Evolutionary conservation across 2,797 vertebrate species (phyloP), one percentile per base, ranked within the genome.

Genomic region (Aldrovandia affinis): DNA sequence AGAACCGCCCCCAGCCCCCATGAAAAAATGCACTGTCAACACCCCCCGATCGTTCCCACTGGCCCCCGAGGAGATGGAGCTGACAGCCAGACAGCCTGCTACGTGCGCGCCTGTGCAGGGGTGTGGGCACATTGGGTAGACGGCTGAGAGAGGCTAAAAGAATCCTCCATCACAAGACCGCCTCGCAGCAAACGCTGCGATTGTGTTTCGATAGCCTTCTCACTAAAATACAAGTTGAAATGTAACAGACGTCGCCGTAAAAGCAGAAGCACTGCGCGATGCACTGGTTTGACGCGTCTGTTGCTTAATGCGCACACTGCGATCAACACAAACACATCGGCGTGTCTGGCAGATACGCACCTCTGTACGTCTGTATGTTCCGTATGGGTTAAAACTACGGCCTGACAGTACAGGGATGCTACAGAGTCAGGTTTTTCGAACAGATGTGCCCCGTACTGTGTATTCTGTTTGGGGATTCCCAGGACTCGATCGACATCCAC

Each of bases 21-120:
- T 78, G 78, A 81, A 55, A 84, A 86, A 86, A 65, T 81, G 82
- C 78, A n/a, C 39, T 54, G 79, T 87, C 84, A 88, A 84, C 82
- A 88, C 65, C n/a, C n/a, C 42, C 42, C 18, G 3, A 25, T 61
- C 50, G 39, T 14, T 44, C 25, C 44, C 81, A 25, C 59, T 44
- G n/a, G 59, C 25, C 36, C 50, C 33, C 44, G 3, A 22, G 55
- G 30, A 84, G 70, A 78, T 81, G 57, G 84, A 73, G 50, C 15
- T 79, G 81, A 86, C 84, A 87, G 84, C 80, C 82, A 83, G 86
- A 84, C 83, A 33, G 50, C 57, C 47, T 50, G 80, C 83, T 81
- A 54, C 30, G 68, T 78, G 80, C 50, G 70, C 42, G 79, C 57
- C 61, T 73, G 50, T 65, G 59, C 81, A 61, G 12, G 55, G 22